Conservation (phyloP, 1,140 invertebrate species). For the Aphelinus certus region DNA sequence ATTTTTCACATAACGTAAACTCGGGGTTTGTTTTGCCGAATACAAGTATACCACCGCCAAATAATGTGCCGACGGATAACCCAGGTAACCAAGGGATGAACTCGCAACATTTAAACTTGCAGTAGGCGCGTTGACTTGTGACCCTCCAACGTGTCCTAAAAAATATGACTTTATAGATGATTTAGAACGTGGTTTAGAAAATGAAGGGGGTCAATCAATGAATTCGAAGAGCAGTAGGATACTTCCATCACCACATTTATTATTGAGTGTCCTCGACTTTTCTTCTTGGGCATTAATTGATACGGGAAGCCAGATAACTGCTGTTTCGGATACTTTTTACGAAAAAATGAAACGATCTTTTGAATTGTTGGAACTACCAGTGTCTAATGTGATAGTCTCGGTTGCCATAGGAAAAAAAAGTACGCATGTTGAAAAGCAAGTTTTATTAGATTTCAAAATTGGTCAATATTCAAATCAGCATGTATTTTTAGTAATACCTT, state of each 20-base stretch:
- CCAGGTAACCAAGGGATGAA: neutral
- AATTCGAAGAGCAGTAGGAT: neutral
- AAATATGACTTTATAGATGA: neutral
- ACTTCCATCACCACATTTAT: neutral
- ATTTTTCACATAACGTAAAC: too few species aligned
- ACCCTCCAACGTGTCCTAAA: neutral
- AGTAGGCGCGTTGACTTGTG: constrained; percentile 4
- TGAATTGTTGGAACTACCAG: constrained; percentile 16
- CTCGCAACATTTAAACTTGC: neutral
- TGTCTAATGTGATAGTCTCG: constrained; percentile 11
- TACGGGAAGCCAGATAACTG: constrained; percentile 27
- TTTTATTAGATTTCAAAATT: constrained; percentile 4
- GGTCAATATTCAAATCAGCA: neutral
- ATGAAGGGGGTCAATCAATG: neutral
- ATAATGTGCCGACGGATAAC: neutral
- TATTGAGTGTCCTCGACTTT: neutral
- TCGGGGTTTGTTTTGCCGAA: too few species aligned
- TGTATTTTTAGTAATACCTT: constrained; percentile 8
- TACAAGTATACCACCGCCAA: neutral
- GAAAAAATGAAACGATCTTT: neutral
- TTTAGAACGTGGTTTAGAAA: neutral
- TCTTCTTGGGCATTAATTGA: constrained; percentile 10
- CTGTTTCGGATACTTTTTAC: constrained; percentile 25
- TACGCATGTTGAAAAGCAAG: constrained; percentile 9
- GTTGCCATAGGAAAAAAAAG: constrained; percentile 24